Conservation (phyloP, 2,113 vertebrate species). For the Rhabdornis inornatus region DNA sequence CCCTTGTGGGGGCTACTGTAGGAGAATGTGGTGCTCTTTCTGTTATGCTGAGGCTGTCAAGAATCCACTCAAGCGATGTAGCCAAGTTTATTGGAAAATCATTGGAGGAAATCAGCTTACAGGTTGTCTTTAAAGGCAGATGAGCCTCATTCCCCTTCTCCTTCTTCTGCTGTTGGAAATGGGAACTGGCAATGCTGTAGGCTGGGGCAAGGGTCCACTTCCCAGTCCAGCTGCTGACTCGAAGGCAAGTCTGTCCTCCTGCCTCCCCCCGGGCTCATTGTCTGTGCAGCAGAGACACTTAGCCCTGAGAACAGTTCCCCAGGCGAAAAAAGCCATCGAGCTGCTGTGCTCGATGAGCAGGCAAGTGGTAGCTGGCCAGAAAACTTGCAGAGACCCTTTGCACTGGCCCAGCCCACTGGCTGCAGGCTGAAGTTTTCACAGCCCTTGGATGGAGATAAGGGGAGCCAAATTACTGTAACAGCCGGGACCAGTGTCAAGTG, state of each 20-base stretch:
- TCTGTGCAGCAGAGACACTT: background rate
- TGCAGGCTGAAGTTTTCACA: background rate
- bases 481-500: background rate
- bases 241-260: background rate
- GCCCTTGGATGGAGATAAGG: background rate
- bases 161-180: background rate
- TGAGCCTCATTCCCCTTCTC: background rate
- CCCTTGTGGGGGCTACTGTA: background rate
- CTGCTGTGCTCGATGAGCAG: background rate
- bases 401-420: background rate
- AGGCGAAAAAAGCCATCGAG: fast-evolving
- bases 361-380: background rate
- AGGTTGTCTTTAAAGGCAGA: background rate
- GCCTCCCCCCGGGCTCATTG: background rate
- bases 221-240: background rate
- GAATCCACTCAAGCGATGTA: constrained; percentile 3
- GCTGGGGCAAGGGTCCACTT: background rate
- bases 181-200: background rate
- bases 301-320: background rate
- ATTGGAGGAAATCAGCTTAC: constrained; percentile 11
- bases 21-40: background rate
- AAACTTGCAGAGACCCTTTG: background rate
- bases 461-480: background rate
- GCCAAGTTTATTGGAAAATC: constrained; percentile 49
- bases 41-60: constrained; percentile 30